Percentiles rank a stretch among this genome's conserved stretches.
phyloP scores from a whole-genome alignment of 2,888 invertebrate species.

The Eristalinus sepulchralis region DNA sequence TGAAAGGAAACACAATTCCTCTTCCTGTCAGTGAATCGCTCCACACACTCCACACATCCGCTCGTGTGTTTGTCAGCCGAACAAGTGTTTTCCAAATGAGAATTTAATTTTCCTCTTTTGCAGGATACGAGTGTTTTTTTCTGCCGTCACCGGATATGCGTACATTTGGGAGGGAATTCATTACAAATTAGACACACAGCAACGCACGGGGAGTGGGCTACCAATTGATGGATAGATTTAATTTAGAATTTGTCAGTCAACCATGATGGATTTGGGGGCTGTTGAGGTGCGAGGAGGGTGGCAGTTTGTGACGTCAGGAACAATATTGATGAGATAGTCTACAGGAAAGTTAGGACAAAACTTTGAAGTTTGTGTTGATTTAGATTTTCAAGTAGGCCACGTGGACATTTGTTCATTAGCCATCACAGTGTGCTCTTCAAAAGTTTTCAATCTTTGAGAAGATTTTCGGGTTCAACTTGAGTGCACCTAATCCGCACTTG shows the following conservation, averaged over 20 bases:
- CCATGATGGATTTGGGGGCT: background rate
- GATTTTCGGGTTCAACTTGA: background rate
- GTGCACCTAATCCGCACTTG: background rate
- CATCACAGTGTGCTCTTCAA: background rate
- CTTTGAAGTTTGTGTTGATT: background rate
- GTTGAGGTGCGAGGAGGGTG: background rate
- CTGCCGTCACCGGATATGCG: background rate
- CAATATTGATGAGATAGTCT: background rate
- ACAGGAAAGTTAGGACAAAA: background rate
- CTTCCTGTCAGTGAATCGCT: background rate
- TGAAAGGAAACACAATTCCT: constrained; percentile 20
- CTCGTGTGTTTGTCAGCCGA: background rate
- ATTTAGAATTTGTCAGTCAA: constrained; percentile 14
- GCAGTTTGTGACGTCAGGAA: background rate
- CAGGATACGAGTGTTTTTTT: background rate
- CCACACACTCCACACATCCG: background rate
- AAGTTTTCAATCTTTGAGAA: background rate
- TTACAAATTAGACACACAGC: background rate
- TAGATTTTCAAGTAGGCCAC: background rate
- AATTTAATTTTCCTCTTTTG: background rate
- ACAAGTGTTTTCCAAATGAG: background rate
- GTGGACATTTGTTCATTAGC: background rate
- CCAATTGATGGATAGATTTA: constrained; percentile 36
- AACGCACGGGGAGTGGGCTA: background rate
- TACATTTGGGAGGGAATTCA: background rate